Base-by-base conservation (phyloP, 2,797 vertebrate species). In the Mus minutoides region DNA sequence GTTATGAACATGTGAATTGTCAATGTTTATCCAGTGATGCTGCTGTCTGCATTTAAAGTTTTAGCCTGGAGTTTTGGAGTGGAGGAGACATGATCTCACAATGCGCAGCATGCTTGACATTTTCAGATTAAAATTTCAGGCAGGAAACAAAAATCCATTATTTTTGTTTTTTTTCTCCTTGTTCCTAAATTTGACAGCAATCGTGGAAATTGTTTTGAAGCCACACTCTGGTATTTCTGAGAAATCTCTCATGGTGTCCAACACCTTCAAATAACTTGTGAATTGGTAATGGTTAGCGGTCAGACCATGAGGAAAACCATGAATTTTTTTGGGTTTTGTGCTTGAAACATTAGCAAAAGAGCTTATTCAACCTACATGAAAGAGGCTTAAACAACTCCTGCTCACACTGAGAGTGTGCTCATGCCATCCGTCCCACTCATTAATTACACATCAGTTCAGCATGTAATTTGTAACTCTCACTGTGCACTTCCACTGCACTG, bases 181-280 rank as follows among this genome's bases (percentile, higher is more conserved):
- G 80, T 69, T 92, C 71, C 64, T 86, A 73, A 91, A 84, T 90
- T 93, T 84, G 85, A 96, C 64, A 93, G 80, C 88, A 82, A 56
- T 77, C 29, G 60, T 92, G 92, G 90, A 92, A 96, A 94, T 3
- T 88, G 75, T 93, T 58, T 58, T 90, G 92, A 97, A 96, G 69
- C 67, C 80, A 83, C 54, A 95, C 75, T 94, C 40, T 12, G 43
- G 52, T 89, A 89, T 95, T 96, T 94, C 95, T 94, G 92, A 97
- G 96, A 97, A 97, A 80, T 94, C 85, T 84, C 46, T 93, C 88
- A 56, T 0, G 4, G 85, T 82, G 92, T 77, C 90, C 83, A 37
- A 89, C 88, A 94, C 82, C 69, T 96, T 93, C 93, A 80, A 96
- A 95, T 88, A 96, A 94, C 87, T 88, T 93, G 95, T 58, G 92